These are phyloP conservation scores for Drosophila lini DNA, from an alignment of 1,140 invertebrate genomes.

Conservation along the genomic window DNA sequence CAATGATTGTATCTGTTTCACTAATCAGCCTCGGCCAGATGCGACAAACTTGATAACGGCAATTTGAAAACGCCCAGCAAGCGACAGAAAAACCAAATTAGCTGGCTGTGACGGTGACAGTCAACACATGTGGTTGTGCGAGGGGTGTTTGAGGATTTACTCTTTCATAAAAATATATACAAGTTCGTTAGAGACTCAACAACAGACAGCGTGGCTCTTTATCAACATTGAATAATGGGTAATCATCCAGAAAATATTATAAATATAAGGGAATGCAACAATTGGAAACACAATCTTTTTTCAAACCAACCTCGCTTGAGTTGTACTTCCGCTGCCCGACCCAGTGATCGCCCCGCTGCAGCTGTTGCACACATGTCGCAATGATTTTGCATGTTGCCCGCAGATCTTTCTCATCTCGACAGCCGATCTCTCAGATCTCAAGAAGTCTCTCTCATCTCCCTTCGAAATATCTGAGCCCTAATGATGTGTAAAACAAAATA, in stretches of 20 bases:
- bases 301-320: conserved; percentile 8
- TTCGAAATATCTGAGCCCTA: conserved; percentile 41
- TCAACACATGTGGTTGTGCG: conserved; percentile 10
- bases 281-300: not conserved
- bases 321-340: conserved; percentile 20
- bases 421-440: conserved; percentile 8
- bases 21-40: conserved; percentile 19
- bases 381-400: conserved; percentile 40
- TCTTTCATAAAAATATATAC: not conserved
- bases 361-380: conserved; percentile 65
- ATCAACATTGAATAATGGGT: not conserved
- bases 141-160: not conserved
- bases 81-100: conserved; percentile 15
- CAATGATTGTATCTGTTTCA: conserved; percentile 23
- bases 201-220: not conserved
- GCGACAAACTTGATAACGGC: conserved; percentile 14
- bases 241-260: too few relatives aligned
- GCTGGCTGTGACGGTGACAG: conserved; percentile 3
- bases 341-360: conserved; percentile 24
- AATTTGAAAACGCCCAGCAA: conserved; percentile 16
- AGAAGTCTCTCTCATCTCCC: conserved; percentile 17
- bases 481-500: conserved; percentile 56
- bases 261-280: too few relatives aligned
- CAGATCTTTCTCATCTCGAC: conserved; percentile 28
- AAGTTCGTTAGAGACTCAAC: not conserved